Evolutionary conservation across 2,113 vertebrate species (phyloP), one percentile per base, ranked within the genome.

Genomic region (Alethe castanea): DNA sequence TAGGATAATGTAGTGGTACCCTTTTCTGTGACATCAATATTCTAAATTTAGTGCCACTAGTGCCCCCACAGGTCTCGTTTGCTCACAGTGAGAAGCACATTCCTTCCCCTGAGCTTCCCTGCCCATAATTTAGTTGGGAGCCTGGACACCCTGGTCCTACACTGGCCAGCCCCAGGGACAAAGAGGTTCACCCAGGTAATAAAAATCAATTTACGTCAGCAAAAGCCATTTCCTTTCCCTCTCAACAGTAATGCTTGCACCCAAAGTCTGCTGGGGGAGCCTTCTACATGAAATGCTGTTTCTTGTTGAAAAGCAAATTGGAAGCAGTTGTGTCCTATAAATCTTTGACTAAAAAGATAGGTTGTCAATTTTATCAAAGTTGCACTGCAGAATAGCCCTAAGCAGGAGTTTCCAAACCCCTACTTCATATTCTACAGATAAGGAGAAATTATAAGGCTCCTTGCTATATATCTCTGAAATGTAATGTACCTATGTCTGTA

Each of bases 351-450:
- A 94, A 97, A 92, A 98, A 96, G 93, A 89, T 96, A 94, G 90
- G 96, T 94, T 91, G 94, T 97, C 97, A 96, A 66, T 95, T 97
- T 97, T 82, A 96, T 97, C 93, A 95, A 97, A 97, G 96, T 97
- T 97, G 90, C 76, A 53, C 74, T 93, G 59, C 54, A 94, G 66
- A 96, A 94, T 88, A 95, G 91, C 91, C 95, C 82, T 83, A 93
- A 98, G 96, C 88, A 90, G 52, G 88, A 83, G 64, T 70, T 72
- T 88, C 84, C 95, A 77, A 79, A 87, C 81, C 35, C 57, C 56
- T 93, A 38, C 66, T 97, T 97, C 91, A 62, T 71, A 74, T 98
- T 94, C 95, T 64, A 86, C 85, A 94, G 82, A 88, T 94, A 92
- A 90, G 57, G 92, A 95, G 97, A 97, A 97, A 95, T 96, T 96